Evolutionary conservation across 2,888 invertebrate genomes (phyloP).

Genomic region (Drosophila yooni): DNA sequence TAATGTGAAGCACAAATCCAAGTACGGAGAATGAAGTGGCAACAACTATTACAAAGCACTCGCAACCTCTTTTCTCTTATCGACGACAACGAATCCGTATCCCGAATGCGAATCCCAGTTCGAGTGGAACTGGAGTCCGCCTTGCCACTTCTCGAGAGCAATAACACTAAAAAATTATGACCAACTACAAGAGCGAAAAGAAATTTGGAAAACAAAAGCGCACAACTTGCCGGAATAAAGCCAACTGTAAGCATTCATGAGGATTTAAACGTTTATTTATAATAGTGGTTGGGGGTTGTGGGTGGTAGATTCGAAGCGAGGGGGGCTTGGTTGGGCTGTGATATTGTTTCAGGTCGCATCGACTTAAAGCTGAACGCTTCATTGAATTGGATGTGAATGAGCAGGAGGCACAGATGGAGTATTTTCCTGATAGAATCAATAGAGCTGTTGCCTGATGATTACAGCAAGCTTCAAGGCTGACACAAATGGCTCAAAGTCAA

Average conservation of each 20-base stretch:
- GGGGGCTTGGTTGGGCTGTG: conserved; percentile 25
- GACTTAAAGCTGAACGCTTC: conserved; percentile 62
- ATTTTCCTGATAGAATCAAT: conserved; percentile 47
- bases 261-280: conserved; percentile 82
- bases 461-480: conserved; percentile 18
- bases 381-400: conserved; percentile 73
- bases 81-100: conserved; percentile 38
- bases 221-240: conserved; percentile 70
- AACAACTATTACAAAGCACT: conserved; percentile 80
- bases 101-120: conserved; percentile 31
- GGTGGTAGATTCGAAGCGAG: background rate
- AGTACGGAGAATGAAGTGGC: conserved; percentile 71
- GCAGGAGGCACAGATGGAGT: background rate
- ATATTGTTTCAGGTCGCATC: conserved; percentile 39
- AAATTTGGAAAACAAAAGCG: conserved; percentile 79
- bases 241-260: conserved; percentile 81
- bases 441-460: conserved; percentile 33
- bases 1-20: conserved; percentile 40
- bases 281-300: conserved; percentile 35
- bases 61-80: conserved; percentile 58
- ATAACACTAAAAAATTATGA: conserved; percentile 84
- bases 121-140: conserved; percentile 44
- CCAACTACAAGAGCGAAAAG: conserved; percentile 65
- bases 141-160: conserved; percentile 62
- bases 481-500: conserved; percentile 37